These are phyloP conservation scores for Chromis chromis DNA, from an alignment of 2,797 vertebrate species.

Conservation along the genomic window DNA sequence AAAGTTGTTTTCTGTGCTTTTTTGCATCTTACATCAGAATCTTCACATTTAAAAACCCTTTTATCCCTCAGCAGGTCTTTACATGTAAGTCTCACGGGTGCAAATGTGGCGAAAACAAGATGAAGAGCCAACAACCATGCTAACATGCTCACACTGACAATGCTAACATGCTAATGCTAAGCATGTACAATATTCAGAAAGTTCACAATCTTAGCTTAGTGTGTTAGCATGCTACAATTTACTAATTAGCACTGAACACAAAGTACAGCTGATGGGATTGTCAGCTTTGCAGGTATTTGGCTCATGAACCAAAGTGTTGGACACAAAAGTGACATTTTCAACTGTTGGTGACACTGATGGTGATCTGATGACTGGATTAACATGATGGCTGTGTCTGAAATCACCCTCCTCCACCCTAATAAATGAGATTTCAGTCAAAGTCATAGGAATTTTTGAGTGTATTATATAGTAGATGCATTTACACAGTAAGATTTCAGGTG, in stretches of 20 bases:
- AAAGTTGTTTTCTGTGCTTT: constrained; percentile 44
- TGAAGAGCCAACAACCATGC: neutral
- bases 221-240: neutral
- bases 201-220: neutral
- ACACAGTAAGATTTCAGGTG: too few species aligned
- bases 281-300: neutral
- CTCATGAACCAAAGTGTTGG: neutral
- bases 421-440: too few species aligned
- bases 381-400: neutral
- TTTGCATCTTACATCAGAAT: constrained; percentile 48
- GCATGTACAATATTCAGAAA: neutral
- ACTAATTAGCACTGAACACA: neutral
- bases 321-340: too few species aligned
- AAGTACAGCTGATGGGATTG: neutral
- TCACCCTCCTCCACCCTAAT: neutral
- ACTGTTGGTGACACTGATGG: neutral
- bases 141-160: neutral
- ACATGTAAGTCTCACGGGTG: neutral
- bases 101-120: neutral
- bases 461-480: too few species aligned
- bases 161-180: neutral
- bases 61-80: neutral
- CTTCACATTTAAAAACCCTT: neutral
- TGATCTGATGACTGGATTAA: too few species aligned
- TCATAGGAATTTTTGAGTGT: too few species aligned